These are phyloP conservation scores for Pristis pectinata DNA, from an alignment of 2,797 vertebrate species.

Conservation along the genomic window DNA sequence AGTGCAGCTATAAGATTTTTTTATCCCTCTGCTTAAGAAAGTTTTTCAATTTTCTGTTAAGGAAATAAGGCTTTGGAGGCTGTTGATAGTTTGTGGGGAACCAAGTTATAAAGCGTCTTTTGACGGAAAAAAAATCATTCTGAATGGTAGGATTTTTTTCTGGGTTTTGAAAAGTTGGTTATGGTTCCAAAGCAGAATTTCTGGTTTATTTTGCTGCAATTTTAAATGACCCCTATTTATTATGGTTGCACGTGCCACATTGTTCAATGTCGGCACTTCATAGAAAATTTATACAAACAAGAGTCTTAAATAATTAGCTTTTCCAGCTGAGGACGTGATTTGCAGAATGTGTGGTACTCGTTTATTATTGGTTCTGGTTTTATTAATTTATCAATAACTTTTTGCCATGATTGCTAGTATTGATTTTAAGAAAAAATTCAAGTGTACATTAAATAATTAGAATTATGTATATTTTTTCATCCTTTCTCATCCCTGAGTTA, in stretches of 20 bases:
- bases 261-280: background rate
- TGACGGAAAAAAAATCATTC: background rate
- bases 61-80: background rate
- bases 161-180: background rate
- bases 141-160: background rate
- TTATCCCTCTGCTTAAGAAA: background rate
- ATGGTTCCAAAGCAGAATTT: background rate
- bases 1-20: background rate
- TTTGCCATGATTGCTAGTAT: background rate
- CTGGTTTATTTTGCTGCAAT: background rate
- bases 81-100: background rate
- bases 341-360: background rate
- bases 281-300: background rate
- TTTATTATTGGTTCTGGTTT: background rate
- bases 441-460: background rate
- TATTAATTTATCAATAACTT: background rate
- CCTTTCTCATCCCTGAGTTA: background rate
- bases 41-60: background rate
- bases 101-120: background rate
- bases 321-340: background rate
- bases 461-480: background rate
- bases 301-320: background rate
- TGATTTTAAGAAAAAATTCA: background rate
- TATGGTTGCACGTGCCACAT: background rate
- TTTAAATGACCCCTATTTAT: constrained; percentile 1